These are phyloP conservation scores for Aproaerema taeniolella DNA, from an alignment of 2,888 invertebrate genomes.

Conservation along the genomic window DNA sequence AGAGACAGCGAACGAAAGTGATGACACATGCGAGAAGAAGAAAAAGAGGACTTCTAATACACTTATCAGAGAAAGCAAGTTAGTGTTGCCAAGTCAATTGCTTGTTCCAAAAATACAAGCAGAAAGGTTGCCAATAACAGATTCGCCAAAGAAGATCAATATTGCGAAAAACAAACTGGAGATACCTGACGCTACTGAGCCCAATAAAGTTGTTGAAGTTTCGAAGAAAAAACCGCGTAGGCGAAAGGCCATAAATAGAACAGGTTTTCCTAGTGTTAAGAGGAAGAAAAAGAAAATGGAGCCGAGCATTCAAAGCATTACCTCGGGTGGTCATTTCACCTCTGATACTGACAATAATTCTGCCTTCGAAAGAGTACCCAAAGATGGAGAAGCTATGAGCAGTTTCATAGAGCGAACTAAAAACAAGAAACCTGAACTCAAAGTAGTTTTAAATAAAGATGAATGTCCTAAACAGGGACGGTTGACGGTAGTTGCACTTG, in stretches of 20 bases:
- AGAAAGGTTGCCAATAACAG: conserved; percentile 48
- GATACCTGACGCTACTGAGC: conserved; percentile 37
- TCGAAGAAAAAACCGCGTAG: conserved; percentile 76
- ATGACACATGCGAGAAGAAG: conserved; percentile 57
- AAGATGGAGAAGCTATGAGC: conserved; percentile 81
- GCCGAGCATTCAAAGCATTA: conserved; percentile 32
- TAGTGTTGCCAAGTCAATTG: conserved; percentile 59
- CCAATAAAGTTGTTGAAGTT: conserved; percentile 35
- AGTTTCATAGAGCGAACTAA: conserved; percentile 80
- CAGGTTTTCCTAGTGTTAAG: conserved; percentile 91
- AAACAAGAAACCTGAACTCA: conserved; percentile 61
- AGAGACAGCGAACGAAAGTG: conserved; percentile 53
- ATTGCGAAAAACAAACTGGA: conserved; percentile 46
- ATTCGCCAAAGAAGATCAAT: conserved; percentile 42
- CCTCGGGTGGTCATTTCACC: conserved; percentile 54
- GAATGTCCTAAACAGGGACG: conserved; percentile 73
- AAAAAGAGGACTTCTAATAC: conserved; percentile 61
- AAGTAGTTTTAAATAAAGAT: conserved; percentile 69
- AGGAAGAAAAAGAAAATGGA: conserved; percentile 86
- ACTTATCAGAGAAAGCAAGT: conserved; percentile 66
- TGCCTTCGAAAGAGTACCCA: conserved; percentile 82
- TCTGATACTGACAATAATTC: conserved; percentile 66
- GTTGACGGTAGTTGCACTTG: conserved; percentile 78
- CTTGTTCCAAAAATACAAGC: conserved; percentile 59
- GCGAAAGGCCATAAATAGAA: conserved; percentile 88